Evolutionary conservation across 2,888 invertebrate species (phyloP), one percentile per base, ranked within the genome.

Genomic region (Chymomyza caudatula): DNA sequence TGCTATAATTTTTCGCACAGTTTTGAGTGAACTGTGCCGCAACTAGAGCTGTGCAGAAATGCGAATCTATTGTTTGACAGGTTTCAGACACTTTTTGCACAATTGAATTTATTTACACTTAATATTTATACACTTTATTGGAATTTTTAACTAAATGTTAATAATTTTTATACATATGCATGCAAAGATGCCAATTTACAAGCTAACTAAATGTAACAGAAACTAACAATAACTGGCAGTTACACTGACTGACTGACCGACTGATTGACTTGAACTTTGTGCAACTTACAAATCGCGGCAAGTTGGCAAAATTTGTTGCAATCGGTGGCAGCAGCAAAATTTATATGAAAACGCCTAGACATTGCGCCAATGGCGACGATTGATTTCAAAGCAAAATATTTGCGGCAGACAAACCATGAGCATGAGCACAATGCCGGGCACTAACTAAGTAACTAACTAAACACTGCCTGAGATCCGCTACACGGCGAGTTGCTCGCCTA

Each of bases 231-330:
- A 42, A 17, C 22, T 19, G 13, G 19, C 8, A 11, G 49, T 44
- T 44, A 44, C 52, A 23, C 47, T 25, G 49, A 25, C 22, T 19
- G 51, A 52, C 53, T 19, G 8, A 19, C 42, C 29, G 52, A 17
- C 58, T 66, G 67, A 59, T 53, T 51, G 54, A 13, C 19, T 60
- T 37, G 44, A 76, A 87, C 88, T 89, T 89, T 87, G 86, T 73
- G 66, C 85, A 84, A 84, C 86, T 89, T 89, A 77, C 89, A 61
- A 74, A 67, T 58, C 62, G 56, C 29, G 75, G 86, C 87, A 89
- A 89, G 87, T 83, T 77, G 89, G 78, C 86, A 88, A 89, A 89
- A 78, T 86, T 78, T 70, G 37, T 49, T 47, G 44, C 47, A 57
- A 44, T 47, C 22, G 22, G 37, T 51, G 20, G 43, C 63, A 52